Percentiles rank a stretch among this genome's conserved stretches.
Evolutionary conservation across 2,113 vertebrate genomes (phyloP).

Genomic region (Anolis sagrei): DNA sequence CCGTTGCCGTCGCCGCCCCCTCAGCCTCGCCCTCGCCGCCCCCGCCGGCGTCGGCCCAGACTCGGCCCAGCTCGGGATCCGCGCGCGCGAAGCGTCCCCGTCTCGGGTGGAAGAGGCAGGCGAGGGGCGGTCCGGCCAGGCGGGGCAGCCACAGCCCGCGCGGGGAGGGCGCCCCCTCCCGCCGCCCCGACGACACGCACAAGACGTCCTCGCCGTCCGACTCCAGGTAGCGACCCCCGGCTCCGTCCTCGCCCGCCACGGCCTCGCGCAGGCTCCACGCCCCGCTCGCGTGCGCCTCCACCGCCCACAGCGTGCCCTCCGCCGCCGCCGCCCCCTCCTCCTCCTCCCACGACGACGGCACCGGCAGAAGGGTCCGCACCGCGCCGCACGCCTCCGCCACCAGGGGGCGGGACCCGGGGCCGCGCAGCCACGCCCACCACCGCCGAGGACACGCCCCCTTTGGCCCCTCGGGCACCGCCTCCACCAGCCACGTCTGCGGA

Average conservation of each 20-base stretch:
- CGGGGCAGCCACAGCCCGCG: conserved; percentile 70
- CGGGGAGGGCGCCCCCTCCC: conserved; percentile 42
- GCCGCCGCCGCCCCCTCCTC: conserved; percentile 69
- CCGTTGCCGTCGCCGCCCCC: conserved; percentile 57
- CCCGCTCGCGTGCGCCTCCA: conserved; percentile 62
- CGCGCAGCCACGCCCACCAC: conserved; percentile 53
- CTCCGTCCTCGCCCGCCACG: no score
- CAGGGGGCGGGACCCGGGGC: conserved; percentile 56
- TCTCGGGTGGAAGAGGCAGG: conserved; percentile 63
- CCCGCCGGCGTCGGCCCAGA: conserved; percentile 63
- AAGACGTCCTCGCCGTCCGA: conserved; percentile 67
- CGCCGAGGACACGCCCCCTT: not conserved
- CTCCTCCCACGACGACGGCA: no score
- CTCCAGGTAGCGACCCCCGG: conserved; percentile 63
- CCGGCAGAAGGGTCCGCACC: no score
- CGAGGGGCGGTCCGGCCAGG: conserved; percentile 62
- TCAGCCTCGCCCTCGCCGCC: conserved; percentile 63
- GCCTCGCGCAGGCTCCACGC: conserved; percentile 68
- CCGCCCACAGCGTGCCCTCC: conserved; percentile 51
- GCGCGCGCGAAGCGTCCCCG: conserved; percentile 58
- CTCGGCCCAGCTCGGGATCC: conserved; percentile 39
- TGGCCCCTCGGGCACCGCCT: conserved; percentile 47
- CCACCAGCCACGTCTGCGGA: conserved; percentile 67
- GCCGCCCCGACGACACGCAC: conserved; percentile 53
- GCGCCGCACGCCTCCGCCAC: conserved; percentile 54